Evolutionary conservation across 2,113 vertebrate species (phyloP), one percentile per base, ranked within the genome.

Genomic region (Cromileptes altivelis): DNA sequence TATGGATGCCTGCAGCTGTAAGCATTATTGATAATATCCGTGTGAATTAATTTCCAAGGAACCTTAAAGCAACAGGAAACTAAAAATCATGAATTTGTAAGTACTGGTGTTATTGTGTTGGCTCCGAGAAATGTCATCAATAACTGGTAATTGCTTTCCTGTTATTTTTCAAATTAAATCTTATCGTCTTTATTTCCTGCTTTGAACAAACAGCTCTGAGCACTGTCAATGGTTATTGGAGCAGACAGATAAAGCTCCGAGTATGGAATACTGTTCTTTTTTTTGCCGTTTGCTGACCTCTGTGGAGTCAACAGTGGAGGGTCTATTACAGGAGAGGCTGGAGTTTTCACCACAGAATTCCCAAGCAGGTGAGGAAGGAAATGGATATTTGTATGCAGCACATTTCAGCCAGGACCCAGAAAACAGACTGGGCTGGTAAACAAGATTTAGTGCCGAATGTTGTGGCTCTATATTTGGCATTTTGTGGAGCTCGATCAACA

Each of bases 111-210:
- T 82, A 55, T 72, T 84, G 52, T 63, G 61, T 61, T 78, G 55
- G 30, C 42, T 78, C 52, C 53, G 23, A 50, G 58, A 33, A 65
- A 83, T 61, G 23, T 45, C 27, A 72, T 79, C 45, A 81, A 18
- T 56, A 81, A 68, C 65, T 65, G 30, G 40, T 83, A 45, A 67
- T 82, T 80, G 75, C 25, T 68, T 83, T 76, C 15, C 69, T 62
- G 33, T 73, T 70, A 17, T 10, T 45, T n/a, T 79, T 27, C 45
- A 9, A 18, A 52, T 33, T 50, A 56, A 52, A 74, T 33, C 49
- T 18, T 12, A 61, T 60, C 0, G 7, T 40, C 55, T 76, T 68
- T 40, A 19, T 84, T 82, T 70, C 21, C 71, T 17, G 21, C 68
- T 67, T 78, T 45, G 61, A 60, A 73, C 40, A 65, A 70, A 70